Base-by-base conservation (phyloP, 2,113 vertebrate genomes). In the Oxyruncus cristatus region DNA sequence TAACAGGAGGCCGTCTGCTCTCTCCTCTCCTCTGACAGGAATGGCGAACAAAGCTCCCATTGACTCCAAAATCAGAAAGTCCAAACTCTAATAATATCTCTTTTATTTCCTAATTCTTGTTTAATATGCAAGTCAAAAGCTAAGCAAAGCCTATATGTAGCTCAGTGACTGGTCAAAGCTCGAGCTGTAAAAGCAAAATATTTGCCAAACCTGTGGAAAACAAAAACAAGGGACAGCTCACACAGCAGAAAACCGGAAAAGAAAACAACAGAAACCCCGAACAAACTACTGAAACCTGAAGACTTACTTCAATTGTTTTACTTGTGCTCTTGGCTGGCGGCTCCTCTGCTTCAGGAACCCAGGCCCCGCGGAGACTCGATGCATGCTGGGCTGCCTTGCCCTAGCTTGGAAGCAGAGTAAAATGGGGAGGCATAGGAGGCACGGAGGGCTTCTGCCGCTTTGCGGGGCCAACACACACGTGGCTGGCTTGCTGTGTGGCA, bases 171-270 rank as follows among this genome's bases (percentile, higher is more conserved):
- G 61, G 56, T 63, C 84, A 61, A 63, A 87, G 68, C 55, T 89
- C 81, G 37, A 92, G 47, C 78, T 62, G 68, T 89, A 87, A 88
- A 91, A 67, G 65, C 49, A 84, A 88, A 88, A 27, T 11, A 9
- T 59, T 80, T 89, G 85, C 75, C 55, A 86, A 89, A 66, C 71
- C 61, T 70, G 41, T 81, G 73, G 72, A 91, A 89, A 95, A 88
- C 33, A 75, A 85, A 78, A 82, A 70, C 33, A 75, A 77, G 77
- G 83, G 46, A 67, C 39, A 86, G 44, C 41, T 84, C 77, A 94
- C 85, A 56, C 35, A 39, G 47, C 83, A 67, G 68, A 85, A 83
- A 67, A 74, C 24, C 20, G 53, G 5, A 20, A 59, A 62, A 62
- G 62, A 49, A 35, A 76, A 47, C 16, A 68, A 37, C 6, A 46